phyloP scores from a whole-genome alignment of 2,113 vertebrate species.

The Peucedramus taeniatus region DNA sequence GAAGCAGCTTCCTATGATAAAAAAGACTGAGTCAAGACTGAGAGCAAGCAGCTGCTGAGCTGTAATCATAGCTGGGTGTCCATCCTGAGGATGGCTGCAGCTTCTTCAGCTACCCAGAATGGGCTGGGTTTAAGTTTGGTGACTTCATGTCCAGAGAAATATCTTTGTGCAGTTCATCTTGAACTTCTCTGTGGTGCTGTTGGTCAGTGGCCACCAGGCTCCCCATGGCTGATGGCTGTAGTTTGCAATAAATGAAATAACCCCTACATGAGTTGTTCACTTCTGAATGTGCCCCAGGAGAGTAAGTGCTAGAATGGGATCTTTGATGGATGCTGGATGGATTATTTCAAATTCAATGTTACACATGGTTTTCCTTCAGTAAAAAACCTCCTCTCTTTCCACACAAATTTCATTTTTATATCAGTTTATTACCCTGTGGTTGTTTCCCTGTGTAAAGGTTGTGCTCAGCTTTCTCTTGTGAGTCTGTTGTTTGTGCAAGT shows the following conservation, averaged over 20 bases:
- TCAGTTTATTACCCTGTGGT: neutral
- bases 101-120: neutral
- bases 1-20: neutral
- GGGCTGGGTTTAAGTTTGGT: neutral
- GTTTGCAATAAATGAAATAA: neutral
- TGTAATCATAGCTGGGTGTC: neutral
- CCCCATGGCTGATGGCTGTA: neutral
- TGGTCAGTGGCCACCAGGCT: neutral
- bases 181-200: neutral
- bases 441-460: neutral
- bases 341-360: neutral
- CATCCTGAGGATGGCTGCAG: neutral
- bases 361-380: neutral
- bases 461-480: neutral
- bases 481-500: neutral
- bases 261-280: neutral
- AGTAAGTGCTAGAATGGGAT: neutral
- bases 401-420: neutral
- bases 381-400: neutral
- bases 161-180: neutral
- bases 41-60: slow-evolving; percentile 28
- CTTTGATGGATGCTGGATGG: neutral
- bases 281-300: neutral
- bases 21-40: neutral
- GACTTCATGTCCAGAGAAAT: neutral